phyloP scores from a whole-genome alignment of 2,888 invertebrate species.

The Deilephila elpenor region DNA sequence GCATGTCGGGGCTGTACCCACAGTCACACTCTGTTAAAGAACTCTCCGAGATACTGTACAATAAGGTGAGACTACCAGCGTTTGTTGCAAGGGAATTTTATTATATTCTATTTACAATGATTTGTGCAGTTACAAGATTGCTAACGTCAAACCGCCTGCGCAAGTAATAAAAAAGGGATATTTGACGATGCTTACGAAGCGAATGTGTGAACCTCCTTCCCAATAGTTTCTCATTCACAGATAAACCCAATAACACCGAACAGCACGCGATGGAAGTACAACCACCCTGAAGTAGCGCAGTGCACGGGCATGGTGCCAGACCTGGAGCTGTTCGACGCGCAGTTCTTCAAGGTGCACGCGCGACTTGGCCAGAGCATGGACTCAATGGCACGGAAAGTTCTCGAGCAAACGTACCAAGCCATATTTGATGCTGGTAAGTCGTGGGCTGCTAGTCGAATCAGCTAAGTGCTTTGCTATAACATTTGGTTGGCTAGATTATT shows the following conservation, averaged over 20 bases:
- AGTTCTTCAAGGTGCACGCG: slow-evolving; percentile 87
- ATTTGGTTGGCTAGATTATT: no score
- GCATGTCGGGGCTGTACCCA: slow-evolving; percentile 57
- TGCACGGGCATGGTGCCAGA: slow-evolving; percentile 86
- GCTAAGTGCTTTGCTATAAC: no score
- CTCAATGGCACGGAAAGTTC: slow-evolving; percentile 50
- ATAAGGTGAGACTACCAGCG: slow-evolving; percentile 39
- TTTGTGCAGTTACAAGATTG: no score
- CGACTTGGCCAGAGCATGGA: slow-evolving; percentile 48
- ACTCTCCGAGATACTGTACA: slow-evolving; percentile 42
- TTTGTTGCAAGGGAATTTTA: no score
- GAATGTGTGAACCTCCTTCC: no score
- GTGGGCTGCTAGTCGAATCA: no score
- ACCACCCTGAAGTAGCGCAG: slow-evolving; percentile 76
- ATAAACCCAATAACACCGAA: slow-evolving; percentile 72
- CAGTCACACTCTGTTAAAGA: slow-evolving; percentile 45
- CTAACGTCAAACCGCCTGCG: not conserved
- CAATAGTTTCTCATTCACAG: slow-evolving; percentile 28
- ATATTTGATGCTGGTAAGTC: slow-evolving; percentile 54
- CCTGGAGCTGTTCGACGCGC: slow-evolving; percentile 85
- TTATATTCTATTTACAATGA: no score
- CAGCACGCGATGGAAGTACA: slow-evolving; percentile 63
- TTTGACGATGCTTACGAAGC: no score
- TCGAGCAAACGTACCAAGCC: slow-evolving; percentile 57
- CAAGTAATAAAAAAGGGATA: no score